Conservation (phyloP, 2,113 vertebrate species). For the Actenoides hombroni region DNA sequence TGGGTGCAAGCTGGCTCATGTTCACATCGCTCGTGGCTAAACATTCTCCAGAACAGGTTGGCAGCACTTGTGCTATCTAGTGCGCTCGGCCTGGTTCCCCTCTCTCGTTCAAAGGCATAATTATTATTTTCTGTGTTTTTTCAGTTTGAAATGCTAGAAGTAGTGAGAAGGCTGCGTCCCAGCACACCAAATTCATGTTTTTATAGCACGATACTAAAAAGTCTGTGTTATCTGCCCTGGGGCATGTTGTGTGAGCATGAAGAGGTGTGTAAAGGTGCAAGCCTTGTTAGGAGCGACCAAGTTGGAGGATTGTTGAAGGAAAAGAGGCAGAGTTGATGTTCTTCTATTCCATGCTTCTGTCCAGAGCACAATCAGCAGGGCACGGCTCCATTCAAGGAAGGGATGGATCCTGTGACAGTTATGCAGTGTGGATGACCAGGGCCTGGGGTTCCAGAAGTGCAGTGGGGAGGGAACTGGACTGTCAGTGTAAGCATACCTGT, state of each 20-base stretch:
- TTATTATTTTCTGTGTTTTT: neutral
- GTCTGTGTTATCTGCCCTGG: neutral
- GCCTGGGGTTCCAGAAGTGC: neutral
- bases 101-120: neutral
- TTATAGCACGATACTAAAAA: neutral
- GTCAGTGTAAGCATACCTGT: neutral
- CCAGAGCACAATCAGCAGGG: neutral
- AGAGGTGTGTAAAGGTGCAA: neutral
- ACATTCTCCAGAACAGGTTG: neutral
- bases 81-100: neutral
- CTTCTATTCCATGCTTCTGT: neutral
- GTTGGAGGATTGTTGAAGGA: neutral
- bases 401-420: neutral
- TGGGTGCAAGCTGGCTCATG: neutral
- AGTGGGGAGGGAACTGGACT: neutral
- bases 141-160: neutral
- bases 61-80: neutral
- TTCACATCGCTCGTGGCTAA: neutral
- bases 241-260: neutral
- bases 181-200: neutral
- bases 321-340: neutral
- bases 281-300: neutral
- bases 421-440: accelerated
- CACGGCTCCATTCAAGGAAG: neutral
- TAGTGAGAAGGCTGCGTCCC: neutral